phyloP scores from a whole-genome alignment of 2,888 invertebrate species.

The Trachelus stipa region DNA sequence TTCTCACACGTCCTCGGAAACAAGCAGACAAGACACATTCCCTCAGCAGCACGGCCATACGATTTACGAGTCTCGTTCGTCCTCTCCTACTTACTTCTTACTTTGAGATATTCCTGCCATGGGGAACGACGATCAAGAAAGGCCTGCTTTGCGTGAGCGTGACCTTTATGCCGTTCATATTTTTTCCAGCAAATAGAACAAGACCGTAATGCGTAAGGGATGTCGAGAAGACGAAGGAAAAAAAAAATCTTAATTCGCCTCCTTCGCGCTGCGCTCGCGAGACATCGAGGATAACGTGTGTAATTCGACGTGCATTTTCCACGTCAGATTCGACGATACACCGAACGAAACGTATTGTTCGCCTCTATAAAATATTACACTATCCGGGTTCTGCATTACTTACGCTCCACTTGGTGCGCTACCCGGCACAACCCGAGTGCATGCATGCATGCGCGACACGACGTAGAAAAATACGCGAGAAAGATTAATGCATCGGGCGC shows the following conservation, averaged over 20 bases:
- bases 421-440: neutral
- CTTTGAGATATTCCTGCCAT: neutral
- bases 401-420: no score
- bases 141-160: slow-evolving; percentile 28
- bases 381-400: neutral
- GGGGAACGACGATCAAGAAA: slow-evolving; percentile 21
- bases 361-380: neutral
- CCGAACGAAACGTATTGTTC: neutral
- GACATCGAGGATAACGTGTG: neutral
- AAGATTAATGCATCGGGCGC: neutral
- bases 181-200: slow-evolving; percentile 26
- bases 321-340: neutral
- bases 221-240: no score
- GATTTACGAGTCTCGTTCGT: slow-evolving; percentile 5
- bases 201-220: neutral
- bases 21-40: neutral
- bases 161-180: slow-evolving; percentile 44
- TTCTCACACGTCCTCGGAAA: neutral
- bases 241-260: neutral
- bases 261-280: neutral
- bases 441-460: neutral
- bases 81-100: neutral
- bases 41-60: neutral
- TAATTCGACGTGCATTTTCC: slow-evolving; percentile 28
- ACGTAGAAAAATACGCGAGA: neutral